phyloP scores from a whole-genome alignment of 2,113 vertebrate genomes.

The Caracal caracal region DNA sequence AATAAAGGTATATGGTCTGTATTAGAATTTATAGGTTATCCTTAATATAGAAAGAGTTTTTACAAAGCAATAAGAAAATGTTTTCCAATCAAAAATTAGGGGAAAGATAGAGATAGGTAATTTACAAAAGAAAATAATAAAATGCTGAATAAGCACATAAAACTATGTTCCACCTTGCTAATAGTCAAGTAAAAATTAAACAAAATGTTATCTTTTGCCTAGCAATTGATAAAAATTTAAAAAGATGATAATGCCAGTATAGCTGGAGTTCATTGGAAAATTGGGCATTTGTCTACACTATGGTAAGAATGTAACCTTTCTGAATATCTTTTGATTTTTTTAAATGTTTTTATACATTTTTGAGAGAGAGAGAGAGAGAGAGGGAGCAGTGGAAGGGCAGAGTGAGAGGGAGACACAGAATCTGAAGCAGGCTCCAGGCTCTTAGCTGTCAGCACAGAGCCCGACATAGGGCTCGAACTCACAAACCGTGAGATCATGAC shows the following conservation, averaged over 20 bases:
- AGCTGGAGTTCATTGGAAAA: neutral
- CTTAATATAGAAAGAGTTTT: constrained; percentile 49
- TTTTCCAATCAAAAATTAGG: neutral
- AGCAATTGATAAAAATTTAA: neutral
- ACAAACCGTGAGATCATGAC: too few relatives aligned
- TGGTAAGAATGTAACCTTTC: neutral
- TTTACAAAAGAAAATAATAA: neutral
- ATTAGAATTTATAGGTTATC: constrained; percentile 2
- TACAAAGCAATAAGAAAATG: constrained; percentile 35
- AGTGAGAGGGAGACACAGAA: too few relatives aligned
- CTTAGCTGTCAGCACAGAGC: too few relatives aligned
- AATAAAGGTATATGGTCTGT: neutral
- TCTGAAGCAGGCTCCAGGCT: too few relatives aligned
- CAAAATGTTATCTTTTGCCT: neutral
- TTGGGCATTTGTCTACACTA: neutral
- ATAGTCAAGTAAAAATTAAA: neutral
- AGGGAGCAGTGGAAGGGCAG: too few relatives aligned
- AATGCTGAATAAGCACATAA: neutral
- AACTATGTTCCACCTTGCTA: neutral
- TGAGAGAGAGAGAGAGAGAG: too few relatives aligned
- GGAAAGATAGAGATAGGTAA: neutral
- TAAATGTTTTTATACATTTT: too few relatives aligned
- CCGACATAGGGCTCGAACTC: too few relatives aligned
- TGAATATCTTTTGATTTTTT: neutral
- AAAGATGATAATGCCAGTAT: neutral